Base-by-base conservation (phyloP, 2,888 invertebrate species). In the Cyclophora albipunctata region DNA sequence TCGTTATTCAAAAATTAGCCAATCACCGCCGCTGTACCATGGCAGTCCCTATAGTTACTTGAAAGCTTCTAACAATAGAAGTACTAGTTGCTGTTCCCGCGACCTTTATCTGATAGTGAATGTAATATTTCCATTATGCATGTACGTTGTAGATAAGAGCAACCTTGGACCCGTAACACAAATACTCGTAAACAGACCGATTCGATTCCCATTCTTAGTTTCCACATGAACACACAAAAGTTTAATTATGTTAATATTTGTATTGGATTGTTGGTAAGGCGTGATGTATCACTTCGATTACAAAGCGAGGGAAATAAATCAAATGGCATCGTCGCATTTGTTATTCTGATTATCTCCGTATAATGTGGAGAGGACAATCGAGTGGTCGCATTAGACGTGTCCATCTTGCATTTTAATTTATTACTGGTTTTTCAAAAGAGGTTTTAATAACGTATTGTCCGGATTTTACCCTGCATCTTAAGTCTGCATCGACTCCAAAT, bases 311-410 rank as follows among this genome's bases (percentile, higher is more conserved):
- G 66, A 68, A 67, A 75, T 78, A 75, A 77, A 82, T 81, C 78
- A 77, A 73, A 50, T 44, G 60, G 66, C 71, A 70, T 71, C 65
- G 71, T 68, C 69, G 71, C 76, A 80, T 80, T 77, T 78, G 58
- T 78, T 74, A 79, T 75, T 78, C 73, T 59, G 68, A 72, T 69
- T 20, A 20, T 20, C 69, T 69, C 63, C 69, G 59, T 70, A 64
- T 62, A 71, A 74, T 72, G 68, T 62, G 62, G 60, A 68, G 65
- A 67, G 67, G 62, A 71, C 71, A 73, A 71, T 70, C 60, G 61
- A 50, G 75, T 77, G 83, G 82, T 79, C 56, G 75, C 77, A 85
- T 85, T 85, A 79, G 77, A 69, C 75, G 67, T 69, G 66, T 78
- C 74, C 66, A 80, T 71, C 73, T 70, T 78, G 77, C 77, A 75